Evolutionary conservation across 1,140 invertebrate genomes (phyloP).

Genomic region (Eurosta solidaginis): DNA sequence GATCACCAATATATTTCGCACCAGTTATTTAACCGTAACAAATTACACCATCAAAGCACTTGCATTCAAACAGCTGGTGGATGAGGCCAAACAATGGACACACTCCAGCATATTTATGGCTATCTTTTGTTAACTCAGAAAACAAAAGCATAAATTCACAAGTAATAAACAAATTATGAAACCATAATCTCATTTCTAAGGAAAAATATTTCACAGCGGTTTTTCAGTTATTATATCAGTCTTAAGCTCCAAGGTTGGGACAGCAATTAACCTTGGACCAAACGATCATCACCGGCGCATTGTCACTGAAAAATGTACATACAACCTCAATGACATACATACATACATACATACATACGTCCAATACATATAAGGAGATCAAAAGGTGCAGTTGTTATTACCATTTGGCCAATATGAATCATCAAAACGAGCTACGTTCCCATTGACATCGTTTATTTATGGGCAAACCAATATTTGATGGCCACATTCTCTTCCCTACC

Average conservation of each 20-base stretch:
- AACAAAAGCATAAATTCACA: neutral
- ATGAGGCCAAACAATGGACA: neutral
- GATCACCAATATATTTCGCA: too few relatives aligned
- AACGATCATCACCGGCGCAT: constrained; percentile 8
- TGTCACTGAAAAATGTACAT: neutral
- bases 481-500: neutral
- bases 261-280: constrained; percentile 21
- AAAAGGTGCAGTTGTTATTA: neutral
- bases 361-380: too few relatives aligned
- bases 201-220: constrained; percentile 18
- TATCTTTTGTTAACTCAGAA: neutral
- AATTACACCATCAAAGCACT: neutral
- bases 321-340: too few relatives aligned
- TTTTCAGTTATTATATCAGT: neutral
- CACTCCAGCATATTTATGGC: neutral
- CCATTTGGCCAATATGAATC: neutral
- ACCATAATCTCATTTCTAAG: constrained; percentile 11
- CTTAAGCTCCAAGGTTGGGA: neutral
- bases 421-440: neutral
- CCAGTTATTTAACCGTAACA: neutral
- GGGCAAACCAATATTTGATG: neutral
- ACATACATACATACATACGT: too few relatives aligned
- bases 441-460: constrained; percentile 17
- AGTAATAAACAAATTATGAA: constrained; percentile 3
- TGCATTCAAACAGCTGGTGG: neutral